Base-by-base conservation (phyloP, 2,888 invertebrate genomes). In the Orgyia antiqua region DNA sequence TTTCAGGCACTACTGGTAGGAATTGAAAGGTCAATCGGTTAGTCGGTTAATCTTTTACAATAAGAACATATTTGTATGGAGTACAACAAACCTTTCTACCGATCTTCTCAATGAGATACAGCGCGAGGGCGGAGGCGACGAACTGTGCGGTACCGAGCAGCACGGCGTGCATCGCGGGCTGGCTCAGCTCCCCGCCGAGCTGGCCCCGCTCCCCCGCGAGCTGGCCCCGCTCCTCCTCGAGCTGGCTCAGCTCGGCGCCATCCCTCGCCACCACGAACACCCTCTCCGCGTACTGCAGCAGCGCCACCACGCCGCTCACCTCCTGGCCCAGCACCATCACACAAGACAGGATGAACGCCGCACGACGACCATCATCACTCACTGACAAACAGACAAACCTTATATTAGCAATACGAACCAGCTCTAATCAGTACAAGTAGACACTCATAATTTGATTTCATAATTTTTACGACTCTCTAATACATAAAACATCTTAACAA, bases 231-330 rank as follows among this genome's bases (percentile, higher is more conserved):
- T 58, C n/a, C 8, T 66, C 48, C 0, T 68, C 70, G 21, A 11
- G 49, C 4, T 3, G 9, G 6, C 2, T 9, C 19, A 1, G 2
- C 8, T 17, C 13, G 2, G 8, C 15, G 9, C 11, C 30, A 1
- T 13, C 31, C 1, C 36, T 32, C 13, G 72, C 70, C 25, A 77
- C 42, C 29, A 64, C 52, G 51, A 79, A 74, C 33, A 73, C 68
- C 10, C 71, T 68, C 53, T 79, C 77, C 2, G 79, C 79, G 50
- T 73, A 79, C 60, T 78, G 78, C 45, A 77, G 52, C 29, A 79
- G 58, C 11, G 79, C 65, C 19, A 75, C 60, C 36, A 77, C 58
- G 13, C 79, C 79, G 51, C 75, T 75, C 42, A 59, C 51, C 51
- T 79, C 79, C 43, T 78, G 78, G 2, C 75, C 78, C 29, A 69